Evolutionary conservation across 1,140 invertebrate genomes (phyloP), one percentile per base, ranked within the genome.

Genomic region (Trypoxylus dichotomus): DNA sequence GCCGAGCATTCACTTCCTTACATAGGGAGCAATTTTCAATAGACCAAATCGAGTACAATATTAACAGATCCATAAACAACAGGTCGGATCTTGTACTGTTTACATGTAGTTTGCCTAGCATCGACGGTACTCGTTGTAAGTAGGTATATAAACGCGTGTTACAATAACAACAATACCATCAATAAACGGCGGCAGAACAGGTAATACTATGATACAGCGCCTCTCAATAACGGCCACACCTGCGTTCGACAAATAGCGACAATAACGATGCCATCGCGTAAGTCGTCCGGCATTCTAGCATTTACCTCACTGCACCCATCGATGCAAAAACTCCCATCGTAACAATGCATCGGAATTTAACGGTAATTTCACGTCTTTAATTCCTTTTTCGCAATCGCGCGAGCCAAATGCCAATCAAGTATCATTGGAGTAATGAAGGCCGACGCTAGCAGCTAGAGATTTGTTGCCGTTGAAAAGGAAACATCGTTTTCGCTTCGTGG

Each of bases 271-370:
- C 19, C 15, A 54, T 54, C 15, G 47, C 15, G 47, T 54, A 54
- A 54, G 19, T 54, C 47, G 47, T 19, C 47, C 19, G 47, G 19
- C 47, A 54, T 54, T 54, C 47, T 19, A 54, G 47, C 11, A 19
- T 54, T 54, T 19, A 37, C 32, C 32, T 37, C n/a, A 54, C 47
- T 54, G 47, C 47, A 54, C 47, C 47, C 47, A 54, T 54, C 47
- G 47, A 5, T 54, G 47, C 47, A n/a, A 54, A 54, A 15, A 54
- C 19, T 54, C 47, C 47, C 47, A n/a, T 8, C 19, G 47, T 54
- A 54, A 54, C 47, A 54, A 54, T 54, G n/a, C 47, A 54, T 54
- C 47, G 47, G 47, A 54, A 54, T 54, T n/a, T 54, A 54, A 54
- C 47, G 47, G 47, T 15, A 54, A 54, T 54, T 54, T 54, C 47